A percentile compares a stretch with the other conserved stretches of the same genome.
These are phyloP conservation scores for Podarcis raffonei DNA, from an alignment of 2,113 vertebrate genomes.

Conservation along the genomic window DNA sequence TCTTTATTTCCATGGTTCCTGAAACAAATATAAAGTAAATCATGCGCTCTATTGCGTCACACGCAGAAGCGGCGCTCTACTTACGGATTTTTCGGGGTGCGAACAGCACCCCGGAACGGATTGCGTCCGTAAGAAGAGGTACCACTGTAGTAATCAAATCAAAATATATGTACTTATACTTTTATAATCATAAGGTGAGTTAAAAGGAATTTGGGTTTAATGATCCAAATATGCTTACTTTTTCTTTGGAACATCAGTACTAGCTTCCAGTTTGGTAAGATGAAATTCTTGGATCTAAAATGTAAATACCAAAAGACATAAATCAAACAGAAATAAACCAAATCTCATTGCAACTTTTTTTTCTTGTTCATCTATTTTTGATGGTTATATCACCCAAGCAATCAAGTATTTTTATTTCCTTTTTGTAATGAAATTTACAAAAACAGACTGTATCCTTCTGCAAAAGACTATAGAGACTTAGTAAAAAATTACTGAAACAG, in stretches of 20 bases:
- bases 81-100: too few relatives aligned
- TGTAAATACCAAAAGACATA: constrained; percentile 3
- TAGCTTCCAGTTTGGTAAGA: constrained; percentile 28
- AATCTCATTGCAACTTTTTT: not conserved
- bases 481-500: not conserved
- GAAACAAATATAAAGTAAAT: constrained; percentile 53
- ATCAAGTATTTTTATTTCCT: not conserved
- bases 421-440: not conserved
- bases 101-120: too few relatives aligned
- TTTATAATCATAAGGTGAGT: not conserved
- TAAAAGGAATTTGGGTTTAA: not conserved
- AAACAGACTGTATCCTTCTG: not conserved
- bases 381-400: not conserved
- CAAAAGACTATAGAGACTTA: not conserved
- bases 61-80: too few relatives aligned
- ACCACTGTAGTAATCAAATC: too few relatives aligned
- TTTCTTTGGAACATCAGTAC: constrained; percentile 10
- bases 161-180: not conserved
- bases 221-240: constrained; percentile 46
- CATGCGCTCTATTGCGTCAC: not conserved
- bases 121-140: too few relatives aligned
- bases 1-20: constrained; percentile 51
- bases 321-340: not conserved
- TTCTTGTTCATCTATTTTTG: not conserved
- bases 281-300: constrained; percentile 53